A percentile compares a stretch with the other conserved stretches of the same genome.
Evolutionary conservation across 1,140 invertebrate genomes (phyloP).

Genomic region (Drosophila micromelanica): DNA sequence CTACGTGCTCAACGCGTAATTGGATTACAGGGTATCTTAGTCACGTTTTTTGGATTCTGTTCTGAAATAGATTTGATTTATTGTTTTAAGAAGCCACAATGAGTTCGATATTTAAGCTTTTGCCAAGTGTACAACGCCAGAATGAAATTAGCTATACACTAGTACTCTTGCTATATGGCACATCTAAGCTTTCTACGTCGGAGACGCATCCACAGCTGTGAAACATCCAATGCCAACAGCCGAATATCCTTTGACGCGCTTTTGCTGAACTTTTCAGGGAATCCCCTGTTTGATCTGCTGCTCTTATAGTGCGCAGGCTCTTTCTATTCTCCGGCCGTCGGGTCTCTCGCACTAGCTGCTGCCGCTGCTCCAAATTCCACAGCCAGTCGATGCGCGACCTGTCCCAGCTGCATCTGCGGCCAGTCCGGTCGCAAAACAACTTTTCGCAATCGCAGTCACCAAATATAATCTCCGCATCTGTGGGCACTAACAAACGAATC

Average conservation of each 20-base stretch:
- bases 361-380: conserved; percentile 38
- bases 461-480: conserved; percentile 57
- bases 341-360: conserved; percentile 7
- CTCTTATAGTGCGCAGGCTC: neutral
- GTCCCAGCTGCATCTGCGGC: conserved; percentile 28
- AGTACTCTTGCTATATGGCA: neutral
- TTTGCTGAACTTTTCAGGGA: neutral
- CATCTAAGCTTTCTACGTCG: conserved; percentile 22
- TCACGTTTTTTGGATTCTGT: too few species aligned
- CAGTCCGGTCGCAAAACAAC: neutral
- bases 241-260: neutral
- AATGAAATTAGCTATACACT: conserved; percentile 4
- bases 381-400: conserved; percentile 63
- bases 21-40: too few species aligned
- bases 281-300: neutral
- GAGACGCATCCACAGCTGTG: conserved; percentile 14
- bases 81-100: too few species aligned
- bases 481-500: neutral
- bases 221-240: conserved; percentile 42
- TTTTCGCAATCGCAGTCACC: conserved; percentile 10
- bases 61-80: too few species aligned
- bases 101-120: too few species aligned
- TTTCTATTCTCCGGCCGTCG: neutral
- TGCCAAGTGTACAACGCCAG: neutral
- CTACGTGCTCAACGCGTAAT: too few species aligned